Percentiles rank a stretch among this genome's conserved stretches.
Conservation (phyloP, 2,113 vertebrate species). For the Climacteris rufus region DNA sequence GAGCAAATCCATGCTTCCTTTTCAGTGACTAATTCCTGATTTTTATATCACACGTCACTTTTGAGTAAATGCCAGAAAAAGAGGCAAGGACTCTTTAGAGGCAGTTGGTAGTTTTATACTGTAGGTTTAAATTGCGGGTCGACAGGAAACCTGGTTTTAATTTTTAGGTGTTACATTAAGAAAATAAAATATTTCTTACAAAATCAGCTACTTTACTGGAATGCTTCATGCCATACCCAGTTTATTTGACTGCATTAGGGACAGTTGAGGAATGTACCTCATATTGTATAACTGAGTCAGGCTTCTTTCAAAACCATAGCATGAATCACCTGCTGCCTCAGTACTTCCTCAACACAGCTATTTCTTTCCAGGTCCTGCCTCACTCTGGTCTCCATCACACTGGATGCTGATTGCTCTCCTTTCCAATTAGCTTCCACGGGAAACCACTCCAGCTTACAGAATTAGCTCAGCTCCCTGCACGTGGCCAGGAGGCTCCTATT, state of each 20-base stretch:
- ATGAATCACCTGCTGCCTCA: not conserved
- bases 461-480: not conserved
- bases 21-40: constrained; percentile 27
- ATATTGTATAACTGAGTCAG: accelerated
- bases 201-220: not conserved
- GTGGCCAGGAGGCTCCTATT: not conserved
- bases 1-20: constrained; percentile 29
- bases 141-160: not conserved
- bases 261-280: not conserved
- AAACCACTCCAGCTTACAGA: not conserved
- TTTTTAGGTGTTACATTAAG: constrained; percentile 1
- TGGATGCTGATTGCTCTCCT: not conserved
- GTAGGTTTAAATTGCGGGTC: not conserved
- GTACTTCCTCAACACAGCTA: not conserved
- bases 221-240: not conserved
- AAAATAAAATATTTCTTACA: constrained; percentile 6
- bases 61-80: constrained; percentile 34
- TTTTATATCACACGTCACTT: constrained; percentile 30
- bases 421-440: not conserved
- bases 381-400: not conserved
- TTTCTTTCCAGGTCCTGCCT: not conserved
- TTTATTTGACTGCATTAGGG: not conserved
- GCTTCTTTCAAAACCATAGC: not conserved
- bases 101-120: constrained; percentile 3
- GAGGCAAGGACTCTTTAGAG: constrained; percentile 14